A percentile compares a stretch with the other conserved stretches of the same genome.
phyloP scores from a whole-genome alignment of 2,888 invertebrate genomes.

The Philereme transversata region DNA sequence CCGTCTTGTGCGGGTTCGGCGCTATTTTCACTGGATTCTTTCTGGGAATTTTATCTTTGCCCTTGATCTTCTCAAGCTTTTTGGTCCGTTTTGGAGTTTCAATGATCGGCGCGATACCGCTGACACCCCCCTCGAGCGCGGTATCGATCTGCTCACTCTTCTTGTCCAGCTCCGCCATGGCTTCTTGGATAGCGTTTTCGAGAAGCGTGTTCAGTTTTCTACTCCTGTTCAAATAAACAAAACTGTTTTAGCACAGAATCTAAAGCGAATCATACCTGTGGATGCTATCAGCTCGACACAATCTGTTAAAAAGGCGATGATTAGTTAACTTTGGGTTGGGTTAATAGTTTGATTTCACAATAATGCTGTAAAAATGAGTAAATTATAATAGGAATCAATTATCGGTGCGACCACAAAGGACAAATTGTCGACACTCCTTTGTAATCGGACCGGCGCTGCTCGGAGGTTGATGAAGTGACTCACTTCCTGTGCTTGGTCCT shows the following conservation, averaged over 20 bases:
- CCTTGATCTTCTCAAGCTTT: conserved; percentile 55
- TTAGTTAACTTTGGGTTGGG: conserved; percentile 64
- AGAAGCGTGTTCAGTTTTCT: conserved; percentile 95
- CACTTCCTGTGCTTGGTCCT: conserved; percentile 95
- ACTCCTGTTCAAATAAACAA: conserved; percentile 86
- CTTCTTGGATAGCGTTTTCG: conserved; percentile 96
- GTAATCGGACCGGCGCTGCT: conserved; percentile 14
- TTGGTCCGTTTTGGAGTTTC: conserved; percentile 58
- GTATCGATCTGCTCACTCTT: conserved; percentile 67
- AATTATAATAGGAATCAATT: not conserved
- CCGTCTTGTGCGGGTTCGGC: conserved; percentile 51
- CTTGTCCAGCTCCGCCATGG: conserved; percentile 94
- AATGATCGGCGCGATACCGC: conserved; percentile 38
- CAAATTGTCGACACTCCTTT: conserved; percentile 5
- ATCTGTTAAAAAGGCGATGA: conserved; percentile 17
- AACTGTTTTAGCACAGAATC: conserved; percentile 27
- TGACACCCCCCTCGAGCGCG: conserved; percentile 20
- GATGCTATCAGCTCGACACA: conserved; percentile 38
- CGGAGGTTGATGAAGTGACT: conserved; percentile 68
- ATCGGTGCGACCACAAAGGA: conserved; percentile 24
- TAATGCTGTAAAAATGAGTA: conserved; percentile 11
- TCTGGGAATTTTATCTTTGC: conserved; percentile 58
- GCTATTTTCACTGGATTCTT: conserved; percentile 54
- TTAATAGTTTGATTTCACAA: conserved; percentile 55
- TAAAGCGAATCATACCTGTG: conserved; percentile 30